These are phyloP conservation scores for Rhynchotus rufescens DNA, from an alignment of 2,797 vertebrate genomes.

Conservation along the genomic window DNA sequence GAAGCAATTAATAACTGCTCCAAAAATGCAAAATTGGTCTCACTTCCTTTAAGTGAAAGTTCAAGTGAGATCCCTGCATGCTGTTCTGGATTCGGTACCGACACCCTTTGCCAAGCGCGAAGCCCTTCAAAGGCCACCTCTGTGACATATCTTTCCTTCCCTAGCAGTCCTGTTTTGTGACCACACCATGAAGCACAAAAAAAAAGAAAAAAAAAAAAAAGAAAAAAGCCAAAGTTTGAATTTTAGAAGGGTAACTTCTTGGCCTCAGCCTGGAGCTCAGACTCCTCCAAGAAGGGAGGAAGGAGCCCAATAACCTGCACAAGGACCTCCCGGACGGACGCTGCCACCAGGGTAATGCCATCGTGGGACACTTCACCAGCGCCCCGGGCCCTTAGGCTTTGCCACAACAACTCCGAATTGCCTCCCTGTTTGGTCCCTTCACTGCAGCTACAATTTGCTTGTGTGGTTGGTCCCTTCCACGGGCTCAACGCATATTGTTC, in stretches of 20 bases:
- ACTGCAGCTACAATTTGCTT: not conserved
- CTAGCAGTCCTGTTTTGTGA: not conserved
- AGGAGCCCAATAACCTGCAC: not conserved
- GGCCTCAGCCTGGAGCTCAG: not conserved
- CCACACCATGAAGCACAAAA: not conserved
- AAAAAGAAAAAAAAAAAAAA: not conserved
- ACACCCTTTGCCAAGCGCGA: not conserved
- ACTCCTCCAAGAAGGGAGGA: not conserved
- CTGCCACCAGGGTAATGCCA: not conserved
- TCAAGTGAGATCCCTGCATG: accelerated
- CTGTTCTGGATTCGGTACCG: not conserved
- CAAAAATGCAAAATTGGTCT: not conserved
- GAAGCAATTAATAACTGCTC: not conserved
- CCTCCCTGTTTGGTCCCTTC: not conserved
- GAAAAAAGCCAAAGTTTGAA: not conserved
- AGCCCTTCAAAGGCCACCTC: accelerated
- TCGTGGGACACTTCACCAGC: not conserved
- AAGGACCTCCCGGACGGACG: not conserved
- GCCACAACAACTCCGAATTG: not conserved
- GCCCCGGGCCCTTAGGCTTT: accelerated
- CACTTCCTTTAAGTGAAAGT: too few species aligned
- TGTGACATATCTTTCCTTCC: not conserved
- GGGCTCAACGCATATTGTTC: not conserved
- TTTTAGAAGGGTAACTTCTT: not conserved
- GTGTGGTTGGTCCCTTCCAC: not conserved